These are phyloP conservation scores for Phocides pigmalion DNA, from an alignment of 1,140 invertebrate species.

Conservation along the genomic window DNA sequence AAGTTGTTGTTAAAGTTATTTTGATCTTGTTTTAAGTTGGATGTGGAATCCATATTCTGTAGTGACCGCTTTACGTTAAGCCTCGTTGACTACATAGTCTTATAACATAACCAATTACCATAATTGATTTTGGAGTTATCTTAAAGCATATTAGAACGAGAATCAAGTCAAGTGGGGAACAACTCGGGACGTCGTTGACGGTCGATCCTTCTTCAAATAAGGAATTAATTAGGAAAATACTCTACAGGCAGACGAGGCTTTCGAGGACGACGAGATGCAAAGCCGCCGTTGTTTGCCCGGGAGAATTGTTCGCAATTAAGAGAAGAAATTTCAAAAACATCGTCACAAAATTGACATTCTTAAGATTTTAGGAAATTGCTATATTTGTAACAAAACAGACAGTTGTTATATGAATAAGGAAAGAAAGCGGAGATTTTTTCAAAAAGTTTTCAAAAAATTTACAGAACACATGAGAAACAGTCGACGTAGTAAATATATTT, in stretches of 20 bases:
- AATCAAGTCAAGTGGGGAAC: constrained; percentile 15
- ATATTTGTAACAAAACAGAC: too few species aligned
- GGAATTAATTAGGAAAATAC: constrained; percentile 60
- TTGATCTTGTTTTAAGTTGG: too few species aligned
- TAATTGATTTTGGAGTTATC: not conserved
- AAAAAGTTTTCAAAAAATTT: too few species aligned
- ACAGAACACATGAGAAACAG: too few species aligned
- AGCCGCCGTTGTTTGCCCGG: constrained; percentile 14
- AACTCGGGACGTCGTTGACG: constrained; percentile 43
- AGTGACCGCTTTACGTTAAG: not conserved
- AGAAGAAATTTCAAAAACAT: not conserved
- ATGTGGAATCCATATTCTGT: too few species aligned
- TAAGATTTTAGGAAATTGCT: too few species aligned
- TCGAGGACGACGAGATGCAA: constrained; percentile 25
- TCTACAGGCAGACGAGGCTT: constrained; percentile 10
- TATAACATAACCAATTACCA: not conserved
- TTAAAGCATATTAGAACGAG: not conserved
- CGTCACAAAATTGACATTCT: not conserved
- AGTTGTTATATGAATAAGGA: too few species aligned
- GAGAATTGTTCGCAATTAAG: constrained; percentile 27
- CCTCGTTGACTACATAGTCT: not conserved
- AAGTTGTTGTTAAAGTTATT: too few species aligned
- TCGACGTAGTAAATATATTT: too few species aligned
- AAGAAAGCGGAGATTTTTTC: too few species aligned
- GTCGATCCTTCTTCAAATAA: constrained; percentile 50